A percentile compares a stretch with the other conserved stretches of the same genome.
These are phyloP conservation scores for Pseudorasbora parva DNA, from an alignment of 2,113 vertebrate species.

Conservation along the genomic window DNA sequence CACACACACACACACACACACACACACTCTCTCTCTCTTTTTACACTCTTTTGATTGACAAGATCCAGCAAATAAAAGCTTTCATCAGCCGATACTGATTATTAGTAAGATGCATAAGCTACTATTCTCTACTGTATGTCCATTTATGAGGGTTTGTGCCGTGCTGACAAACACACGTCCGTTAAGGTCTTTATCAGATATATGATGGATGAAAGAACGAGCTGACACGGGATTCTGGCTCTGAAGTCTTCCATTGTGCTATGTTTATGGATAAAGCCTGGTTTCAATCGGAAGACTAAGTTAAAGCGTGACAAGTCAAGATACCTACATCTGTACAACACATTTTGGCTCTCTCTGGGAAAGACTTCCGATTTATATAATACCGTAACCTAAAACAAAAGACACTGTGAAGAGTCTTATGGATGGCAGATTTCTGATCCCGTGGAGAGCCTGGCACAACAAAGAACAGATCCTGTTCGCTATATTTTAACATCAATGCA, in stretches of 20 bases:
- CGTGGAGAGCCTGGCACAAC: constrained; percentile 44
- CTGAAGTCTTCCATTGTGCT: constrained; percentile 28
- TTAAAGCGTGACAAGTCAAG: constrained; percentile 48
- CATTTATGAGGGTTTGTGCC: neutral
- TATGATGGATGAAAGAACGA: neutral
- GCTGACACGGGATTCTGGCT: neutral
- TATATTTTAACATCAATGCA: constrained; percentile 33
- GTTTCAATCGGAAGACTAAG: constrained; percentile 48
- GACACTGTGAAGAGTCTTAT: constrained; percentile 42
- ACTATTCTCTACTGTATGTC: neutral
- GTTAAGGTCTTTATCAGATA: neutral
- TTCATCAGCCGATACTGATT: too few species aligned
- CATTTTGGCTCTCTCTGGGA: constrained; percentile 49
- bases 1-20: too few species aligned
- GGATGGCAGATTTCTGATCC: constrained; percentile 35
- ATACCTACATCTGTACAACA: constrained; percentile 60
- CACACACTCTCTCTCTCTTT: too few species aligned
- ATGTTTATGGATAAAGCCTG: constrained; percentile 50
- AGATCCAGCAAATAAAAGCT: too few species aligned
- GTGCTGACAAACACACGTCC: neutral
- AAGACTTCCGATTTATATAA: constrained; percentile 48
- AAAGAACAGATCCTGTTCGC: constrained; percentile 58
- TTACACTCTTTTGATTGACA: too few species aligned
- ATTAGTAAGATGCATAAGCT: neutral
- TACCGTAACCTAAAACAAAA: constrained; percentile 38